Evolutionary conservation across 1,140 invertebrate species (phyloP), one percentile per base, ranked within the genome.

Genomic region (Cotesia glomerata): DNA sequence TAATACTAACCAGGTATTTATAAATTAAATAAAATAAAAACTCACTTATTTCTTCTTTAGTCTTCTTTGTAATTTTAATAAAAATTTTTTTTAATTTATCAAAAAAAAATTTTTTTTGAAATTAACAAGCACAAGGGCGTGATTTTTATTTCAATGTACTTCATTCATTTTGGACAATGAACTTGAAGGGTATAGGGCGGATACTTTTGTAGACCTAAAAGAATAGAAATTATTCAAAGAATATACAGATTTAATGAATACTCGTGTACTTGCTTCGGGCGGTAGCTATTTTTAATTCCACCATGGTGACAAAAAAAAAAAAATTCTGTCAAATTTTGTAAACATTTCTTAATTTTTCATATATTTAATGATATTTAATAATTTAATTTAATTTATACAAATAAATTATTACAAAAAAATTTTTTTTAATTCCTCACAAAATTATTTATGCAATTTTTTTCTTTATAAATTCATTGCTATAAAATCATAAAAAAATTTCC

Each of bases 1-100:
- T 73, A 83, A 72, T 76, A 77, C 79, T 5, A 84, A 77, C 69
- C 84, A 86, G 85, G 85, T 85, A 86, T 56, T 26, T 66, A 16
- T 8, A 13, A 5, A 52, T 32, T 11, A n/a, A 52, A 13, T 32
- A 13, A 16, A 52, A 13, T 18, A 51, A 13, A 16, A 26, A 1
- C 2, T 26, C 18, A 0, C 0, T 54, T 0, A 32, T 18, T 34
- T 65, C 5, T 39, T 39, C 11, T 39, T 39, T 5, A 39, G 7
- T 39, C 39, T 39, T 39, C 39, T 39, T 39, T 39, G 18, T 2
- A 26, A 26, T 39, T 39, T 39, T 39, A 8, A 7, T 8, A 39
- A 39, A 39, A 5, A 14, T 65, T 45, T 16, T 52, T 9, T 34
- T 9, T n/a, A 16, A n/a, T 18, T 54, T 52, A 54, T 54, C 4